These are phyloP conservation scores for Anolis apletophallus DNA, from an alignment of 2,797 vertebrate species.

Conservation along the genomic window DNA sequence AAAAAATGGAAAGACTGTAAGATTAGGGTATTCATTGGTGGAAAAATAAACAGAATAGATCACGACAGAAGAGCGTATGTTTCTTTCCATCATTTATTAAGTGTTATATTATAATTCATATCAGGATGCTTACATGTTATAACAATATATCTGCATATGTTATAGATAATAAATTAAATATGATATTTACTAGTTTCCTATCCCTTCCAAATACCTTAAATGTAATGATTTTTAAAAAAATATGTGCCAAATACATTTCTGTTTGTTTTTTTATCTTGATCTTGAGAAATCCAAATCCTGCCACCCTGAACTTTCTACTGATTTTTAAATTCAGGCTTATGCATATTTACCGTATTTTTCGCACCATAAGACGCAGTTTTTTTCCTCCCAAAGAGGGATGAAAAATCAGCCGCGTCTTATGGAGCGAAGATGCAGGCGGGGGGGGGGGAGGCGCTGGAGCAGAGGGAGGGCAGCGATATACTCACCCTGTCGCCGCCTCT, in stretches of 20 bases:
- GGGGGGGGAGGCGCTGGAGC: too few relatives aligned
- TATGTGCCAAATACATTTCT: neutral
- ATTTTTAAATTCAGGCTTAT: neutral
- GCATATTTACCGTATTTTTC: too few relatives aligned
- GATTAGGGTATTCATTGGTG: slow-evolving; percentile 97
- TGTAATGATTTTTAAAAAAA: slow-evolving; percentile 12
- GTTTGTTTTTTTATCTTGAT: neutral
- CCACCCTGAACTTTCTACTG: neutral
- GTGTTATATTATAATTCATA: neutral
- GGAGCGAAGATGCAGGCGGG: too few relatives aligned
- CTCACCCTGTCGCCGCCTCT: too few relatives aligned
- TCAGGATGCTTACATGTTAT: neutral
- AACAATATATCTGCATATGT: neutral
- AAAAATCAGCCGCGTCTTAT: too few relatives aligned
- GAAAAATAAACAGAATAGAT: slow-evolving; percentile 98
- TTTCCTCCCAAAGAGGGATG: too few relatives aligned
- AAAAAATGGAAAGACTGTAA: slow-evolving; percentile 97
- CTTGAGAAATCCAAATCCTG: neutral
- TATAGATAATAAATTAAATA: neutral
- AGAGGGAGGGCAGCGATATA: too few relatives aligned
- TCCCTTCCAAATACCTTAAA: too few relatives aligned
- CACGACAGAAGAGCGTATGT: slow-evolving; percentile 97
- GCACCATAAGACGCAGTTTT: too few relatives aligned
- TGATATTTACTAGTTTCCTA: neutral
- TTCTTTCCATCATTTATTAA: neutral